phyloP scores from a whole-genome alignment of 2,113 vertebrate species.

The Aptenodytes forsteri region DNA sequence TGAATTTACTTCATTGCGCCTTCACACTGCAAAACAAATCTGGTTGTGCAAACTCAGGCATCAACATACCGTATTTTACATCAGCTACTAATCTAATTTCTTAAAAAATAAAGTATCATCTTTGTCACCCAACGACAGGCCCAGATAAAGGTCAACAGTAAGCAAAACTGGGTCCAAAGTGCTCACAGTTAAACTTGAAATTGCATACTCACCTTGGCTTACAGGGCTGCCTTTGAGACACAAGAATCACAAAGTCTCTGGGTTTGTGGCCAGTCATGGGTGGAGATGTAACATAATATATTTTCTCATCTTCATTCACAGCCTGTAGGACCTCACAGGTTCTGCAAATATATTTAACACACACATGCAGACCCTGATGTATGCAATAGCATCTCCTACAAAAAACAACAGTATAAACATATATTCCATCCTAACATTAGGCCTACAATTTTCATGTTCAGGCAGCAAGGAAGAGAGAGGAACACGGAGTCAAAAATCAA shows the following conservation, averaged over 20 bases:
- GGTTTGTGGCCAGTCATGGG: constrained; percentile 34
- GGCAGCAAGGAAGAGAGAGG: not conserved
- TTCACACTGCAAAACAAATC: not conserved
- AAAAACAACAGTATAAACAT: not conserved
- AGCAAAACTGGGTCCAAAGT: not conserved
- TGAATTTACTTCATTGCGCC: not conserved
- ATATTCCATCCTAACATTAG: not conserved
- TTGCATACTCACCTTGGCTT: constrained; percentile 65
- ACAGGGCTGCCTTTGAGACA: constrained; percentile 70
- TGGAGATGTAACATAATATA: constrained; percentile 72
- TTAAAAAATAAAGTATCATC: not conserved
- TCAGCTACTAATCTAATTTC: not conserved
- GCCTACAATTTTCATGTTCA: not conserved
- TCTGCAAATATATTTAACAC: constrained; percentile 42
- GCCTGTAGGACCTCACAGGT: constrained; percentile 69
- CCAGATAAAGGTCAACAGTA: not conserved
- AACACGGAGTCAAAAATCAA: not conserved
- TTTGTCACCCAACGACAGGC: not conserved
- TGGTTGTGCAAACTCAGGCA: not conserved
- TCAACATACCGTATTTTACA: not conserved
- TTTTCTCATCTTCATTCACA: constrained; percentile 73
- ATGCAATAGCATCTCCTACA: not conserved
- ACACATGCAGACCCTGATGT: not conserved
- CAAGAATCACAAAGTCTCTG: constrained; percentile 75
- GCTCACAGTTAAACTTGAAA: not conserved